Evolutionary conservation across 2,797 vertebrate species (phyloP), one percentile per base, ranked within the genome.

Genomic region (Pristis pectinata): DNA sequence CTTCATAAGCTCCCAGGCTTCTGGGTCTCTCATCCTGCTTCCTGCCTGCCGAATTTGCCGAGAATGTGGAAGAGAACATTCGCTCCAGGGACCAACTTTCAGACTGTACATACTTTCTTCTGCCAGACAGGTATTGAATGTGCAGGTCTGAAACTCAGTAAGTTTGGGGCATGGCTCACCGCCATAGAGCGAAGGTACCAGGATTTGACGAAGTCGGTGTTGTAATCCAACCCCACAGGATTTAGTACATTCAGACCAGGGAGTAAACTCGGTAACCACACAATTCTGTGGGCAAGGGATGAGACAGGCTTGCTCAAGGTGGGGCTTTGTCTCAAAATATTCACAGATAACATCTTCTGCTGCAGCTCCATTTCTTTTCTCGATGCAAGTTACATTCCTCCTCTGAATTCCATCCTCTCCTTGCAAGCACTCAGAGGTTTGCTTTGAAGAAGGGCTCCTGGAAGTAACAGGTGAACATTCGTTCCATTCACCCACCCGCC

Each of bases 201-300:
- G 97, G 53, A 99, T 97, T 0, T 97, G 97, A 0, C 98, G 98
- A 0, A 98, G 97, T 0, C 98, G 97, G 96, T 99, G 98, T 95
- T 98, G 98, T 19, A 99, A 97, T 49, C 99, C 98, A 0, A 96
- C 97, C 82, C 99, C 99, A 0, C 99, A 99, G 0, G 98, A 98
- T 96, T 98, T 99, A 49, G 98, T 99, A 96, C 99, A 99, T 92
- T 98, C 97, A 0, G 99, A 99, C 99, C 99, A 99, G 0, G 98
- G 96, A 0, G 98, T 98, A 72, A 99, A 99, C 85, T 98, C 98
- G 0, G 98, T 98, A 95, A 98, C 98, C 0, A 99, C 98, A 95
- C 99, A 99, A 94, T 99, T 98, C 96, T 98, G 98, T 49, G 97
- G 98, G 96, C 99, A 99, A 0, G 99, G 99, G 95, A 99, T 99